Base-by-base conservation (phyloP, 2,113 vertebrate species). In the Alectura lathami region DNA sequence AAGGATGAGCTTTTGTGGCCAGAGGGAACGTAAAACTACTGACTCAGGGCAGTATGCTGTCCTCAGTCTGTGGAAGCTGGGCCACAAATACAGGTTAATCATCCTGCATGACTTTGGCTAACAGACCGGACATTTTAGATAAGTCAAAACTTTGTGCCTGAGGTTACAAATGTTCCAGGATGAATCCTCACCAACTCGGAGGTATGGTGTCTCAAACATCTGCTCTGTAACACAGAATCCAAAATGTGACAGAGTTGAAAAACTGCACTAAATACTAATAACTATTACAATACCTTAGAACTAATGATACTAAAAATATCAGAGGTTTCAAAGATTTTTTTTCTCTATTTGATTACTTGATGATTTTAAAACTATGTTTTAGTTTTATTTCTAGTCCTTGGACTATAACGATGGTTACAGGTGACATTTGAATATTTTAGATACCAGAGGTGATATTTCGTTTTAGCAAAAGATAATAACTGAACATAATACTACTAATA, bases 201-300 rank as follows among this genome's bases (percentile, higher is more conserved):
- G 11, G 1, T 83, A 81, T 0, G 0, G 18, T 12, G 7, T 6
- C 13, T 94, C 34, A 67, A 81, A 86, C 3, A 42, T 67, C 17
- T 67, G 4, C 11, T 64, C 30, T 22, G 7, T 50, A 48, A 73
- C 42, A 59, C 17, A 40, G 45, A 77, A 56, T 13, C 5, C 70
- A 34, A 84, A 86, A 50, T 54, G 10, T 27, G 36, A 50, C 30
- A 6, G 16, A 66, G 23, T 26, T 42, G 32, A 63, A 92, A 76
- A 92, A 42, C 47, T 62, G 0, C 13, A 63, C 74, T 74, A 74
- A 60, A 59, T 38, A 45, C 11, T 32, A 62, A 11, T n/a, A n/a
- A 57, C 12, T 83, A 30, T 59, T 27, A 8, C 40, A 89, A 20
- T 43, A 8, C 9, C 59, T 88, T 81, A 9, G 8, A 80, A 59